Conservation (phyloP, 2,888 invertebrate species). For the Microctonus aethiopoides region DNA sequence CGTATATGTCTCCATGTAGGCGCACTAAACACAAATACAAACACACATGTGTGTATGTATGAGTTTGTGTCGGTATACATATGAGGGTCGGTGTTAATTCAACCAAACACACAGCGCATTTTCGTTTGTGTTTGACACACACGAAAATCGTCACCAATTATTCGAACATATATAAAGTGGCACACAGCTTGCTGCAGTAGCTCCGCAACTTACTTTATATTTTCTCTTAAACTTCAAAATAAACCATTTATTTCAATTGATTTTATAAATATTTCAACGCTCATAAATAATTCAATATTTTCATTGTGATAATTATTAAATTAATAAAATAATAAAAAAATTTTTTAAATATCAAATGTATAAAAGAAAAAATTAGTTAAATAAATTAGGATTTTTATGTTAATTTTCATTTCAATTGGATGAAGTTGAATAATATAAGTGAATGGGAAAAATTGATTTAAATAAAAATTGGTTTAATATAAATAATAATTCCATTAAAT, state of each 20-base stretch:
- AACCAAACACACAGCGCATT: constrained; percentile 48
- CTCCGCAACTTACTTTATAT: no score
- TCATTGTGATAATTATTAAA: not conserved
- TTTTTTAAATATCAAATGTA: no score
- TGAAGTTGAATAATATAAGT: no score
- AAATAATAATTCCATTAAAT: no score
- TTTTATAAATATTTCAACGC: not conserved
- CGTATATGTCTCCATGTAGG: not conserved
- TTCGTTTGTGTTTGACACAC: constrained; percentile 51
- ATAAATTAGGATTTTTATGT: no score
- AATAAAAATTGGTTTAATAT: no score
- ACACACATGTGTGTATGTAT: not conserved
- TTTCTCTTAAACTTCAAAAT: not conserved
- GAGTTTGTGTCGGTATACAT: not conserved
- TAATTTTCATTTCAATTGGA: no score
- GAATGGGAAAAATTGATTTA: no score
- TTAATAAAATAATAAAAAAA: constrained; percentile 11
- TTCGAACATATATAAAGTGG: constrained; percentile 46
- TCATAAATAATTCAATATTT: not conserved
- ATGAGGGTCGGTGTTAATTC: constrained; percentile 54
- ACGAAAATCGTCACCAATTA: constrained; percentile 45
- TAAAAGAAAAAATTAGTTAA: no score
- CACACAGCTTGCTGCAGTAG: constrained; percentile 17
- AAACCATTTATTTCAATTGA: not conserved
- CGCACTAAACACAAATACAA: not conserved